phyloP scores from a whole-genome alignment of 1,140 invertebrate species.

The Aphelinus certus region DNA sequence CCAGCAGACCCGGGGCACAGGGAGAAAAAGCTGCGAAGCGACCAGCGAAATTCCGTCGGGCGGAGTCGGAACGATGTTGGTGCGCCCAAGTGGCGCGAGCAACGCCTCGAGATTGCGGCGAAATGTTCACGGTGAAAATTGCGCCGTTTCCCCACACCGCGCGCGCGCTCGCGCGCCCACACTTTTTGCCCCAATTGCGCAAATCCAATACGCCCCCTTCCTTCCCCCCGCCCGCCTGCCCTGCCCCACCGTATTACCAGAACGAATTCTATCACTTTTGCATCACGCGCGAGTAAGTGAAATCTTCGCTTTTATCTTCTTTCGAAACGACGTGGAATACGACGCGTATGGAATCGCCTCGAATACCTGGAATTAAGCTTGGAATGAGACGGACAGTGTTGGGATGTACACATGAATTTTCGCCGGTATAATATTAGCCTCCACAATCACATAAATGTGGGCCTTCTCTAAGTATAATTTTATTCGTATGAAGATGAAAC shows the following conservation, averaged over 20 bases:
- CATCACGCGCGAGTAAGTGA: neutral
- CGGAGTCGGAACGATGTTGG: conserved; percentile 23
- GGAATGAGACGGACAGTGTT: too few species aligned
- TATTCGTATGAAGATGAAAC: too few species aligned
- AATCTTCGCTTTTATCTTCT: neutral
- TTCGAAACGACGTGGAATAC: too few species aligned
- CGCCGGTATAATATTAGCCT: too few species aligned
- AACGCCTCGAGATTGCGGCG: conserved; percentile 9
- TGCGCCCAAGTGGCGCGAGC: neutral
- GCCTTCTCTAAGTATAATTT: too few species aligned
- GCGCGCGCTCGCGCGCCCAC: too few species aligned
- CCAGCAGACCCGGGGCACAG: neutral
- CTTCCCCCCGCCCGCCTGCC: neutral
- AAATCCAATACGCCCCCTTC: neutral
- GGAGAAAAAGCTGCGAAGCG: conserved; percentile 21
- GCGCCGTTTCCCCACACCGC: neutral
- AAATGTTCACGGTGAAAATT: conserved; percentile 11
- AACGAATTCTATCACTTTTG: too few species aligned
- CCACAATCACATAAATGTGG: too few species aligned
- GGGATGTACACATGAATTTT: neutral
- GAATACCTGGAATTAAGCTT: neutral
- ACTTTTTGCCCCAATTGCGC: too few species aligned
- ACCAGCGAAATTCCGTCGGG: conserved; percentile 6
- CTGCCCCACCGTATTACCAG: too few species aligned
- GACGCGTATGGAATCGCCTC: neutral